Evolutionary conservation across 1,140 invertebrate genomes (phyloP), one percentile per base, ranked within the genome.

Genomic region (Lordiphosa stackelbergi): DNA sequence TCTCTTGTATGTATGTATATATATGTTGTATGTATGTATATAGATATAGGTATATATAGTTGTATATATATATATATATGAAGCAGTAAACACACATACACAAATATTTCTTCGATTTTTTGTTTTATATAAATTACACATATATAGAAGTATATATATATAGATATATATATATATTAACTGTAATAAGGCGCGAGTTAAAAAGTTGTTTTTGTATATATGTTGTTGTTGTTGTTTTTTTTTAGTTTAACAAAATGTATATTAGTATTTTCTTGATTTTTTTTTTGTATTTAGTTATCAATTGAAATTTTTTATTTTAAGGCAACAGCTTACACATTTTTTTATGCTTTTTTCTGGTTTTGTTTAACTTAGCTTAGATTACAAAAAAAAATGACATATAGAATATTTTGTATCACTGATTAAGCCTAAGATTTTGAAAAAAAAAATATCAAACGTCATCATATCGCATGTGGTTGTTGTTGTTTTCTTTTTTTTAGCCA

Each of bases 381-480:
- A 58, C 36, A 59, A 61, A 38, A 47, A 63, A 69, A 61, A 72
- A 58, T 70, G 53, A 78, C 55, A 75, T 46, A 42, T 63, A 63
- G 55, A 75, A 71, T 53, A 47, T 56, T 43, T 45, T 66, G 53
- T 79, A 79, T 79, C 74, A 79, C 74, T 74, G 70, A 74, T 53
- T 79, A 79, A 73, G 66, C 41, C 61, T 78, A 78, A 38, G 43
- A 37, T 58, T 51, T 56, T 51, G 69, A 40, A 46, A 49, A 56
- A 64, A 73, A 63, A 74, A 81, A 81, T 81, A 81, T 81, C 75
- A 81, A 81, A 81, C 53, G 63, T 81, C 77, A 62, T 78, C 70
- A 61, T 79, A 79, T 77, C 73, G 65, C 69, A 73, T 69, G 53
- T 51, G 53, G 35, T 69, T 40, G 42, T 38, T 24, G 19, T 24